A percentile compares a stretch with the other conserved stretches of the same genome.
phyloP scores from a whole-genome alignment of 2,888 invertebrate genomes.

The Pseudanteris insignis region DNA sequence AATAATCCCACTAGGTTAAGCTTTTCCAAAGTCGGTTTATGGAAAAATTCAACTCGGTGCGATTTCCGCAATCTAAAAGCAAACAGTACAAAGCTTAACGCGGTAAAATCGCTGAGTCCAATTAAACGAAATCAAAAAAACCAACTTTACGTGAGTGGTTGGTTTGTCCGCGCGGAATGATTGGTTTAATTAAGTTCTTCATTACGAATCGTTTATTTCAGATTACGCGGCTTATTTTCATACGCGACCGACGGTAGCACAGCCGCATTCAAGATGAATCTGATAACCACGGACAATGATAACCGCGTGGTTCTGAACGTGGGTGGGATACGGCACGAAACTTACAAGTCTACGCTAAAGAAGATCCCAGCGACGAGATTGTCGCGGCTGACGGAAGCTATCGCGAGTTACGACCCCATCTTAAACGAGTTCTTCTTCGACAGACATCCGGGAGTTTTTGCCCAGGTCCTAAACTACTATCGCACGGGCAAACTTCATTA shows the following conservation, averaged over 20 bases:
- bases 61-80: no score
- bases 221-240: constrained; percentile 57
- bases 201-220: constrained; percentile 44
- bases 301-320: constrained; percentile 99
- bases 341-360: constrained; percentile 94
- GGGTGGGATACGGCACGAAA: constrained; percentile 97
- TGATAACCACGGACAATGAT: constrained; percentile 95
- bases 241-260: constrained; percentile 63
- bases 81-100: no score
- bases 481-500: constrained; percentile 97
- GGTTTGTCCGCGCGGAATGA: no score
- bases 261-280: constrained; percentile 75
- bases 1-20: no score
- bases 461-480: constrained; percentile 97
- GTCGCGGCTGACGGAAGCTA: constrained; percentile 92
- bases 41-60: no score
- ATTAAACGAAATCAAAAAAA: no score
- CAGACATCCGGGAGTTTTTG: constrained; percentile 95
- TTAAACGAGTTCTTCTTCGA: constrained; percentile 99
- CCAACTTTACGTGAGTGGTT: no score
- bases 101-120: no score
- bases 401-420: constrained; percentile 99
- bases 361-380: constrained; percentile 97
- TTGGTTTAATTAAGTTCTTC: no score
- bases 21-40: no score